Base-by-base conservation (phyloP, 53 echinoderm and acorn worm genomes). In the Paracentrotus lividus region DNA sequence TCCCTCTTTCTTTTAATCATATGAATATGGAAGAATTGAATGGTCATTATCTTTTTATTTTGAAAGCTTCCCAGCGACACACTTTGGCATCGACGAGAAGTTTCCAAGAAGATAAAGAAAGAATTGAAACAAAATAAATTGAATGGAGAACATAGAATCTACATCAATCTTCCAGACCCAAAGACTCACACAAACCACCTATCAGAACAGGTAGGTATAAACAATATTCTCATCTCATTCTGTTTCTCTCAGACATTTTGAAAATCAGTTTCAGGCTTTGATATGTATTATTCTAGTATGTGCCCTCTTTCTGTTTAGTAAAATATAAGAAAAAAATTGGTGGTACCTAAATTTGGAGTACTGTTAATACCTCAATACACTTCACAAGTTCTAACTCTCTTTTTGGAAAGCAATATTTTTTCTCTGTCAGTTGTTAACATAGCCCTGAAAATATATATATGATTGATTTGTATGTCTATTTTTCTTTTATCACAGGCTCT, bases 401-500 rank as follows among this genome's bases (percentile, higher is more conserved):
- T 16, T 49, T 57, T 8, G 15, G 14, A n/a, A n/a, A 2, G 15
- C 10, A 27, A 29, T 64, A 29, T 64, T 1, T 9, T 27, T 64
- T 0, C 7, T 64, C 26, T 64, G 64, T 64, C 10, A 64, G 13
- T 8, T 64, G n/a, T 4, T 59, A 23, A 59, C 23, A 59, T 59
- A 24, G 59, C 59, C n/a, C 4, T 59, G 4, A 59, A 21, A 29
- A 13, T 10, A 9, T 64, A 64, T 29, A 64, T 64, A 27, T 64
- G 26, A 10, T 1, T 64, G 1, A 31, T 7, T 31, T 64, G 8
- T 29, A 27, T 64, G 31, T 29, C n/a, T n/a, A n/a, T n/a, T 92
- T 20, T 92, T 8, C 27, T 57, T 92, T 21, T 5, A 77, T 76
- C 93, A 4, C 91, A 96, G 96, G 94, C 95, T 27, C 77, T 81